Evolutionary conservation across 2,888 invertebrate species (phyloP).

Genomic region (Allygus modestus): DNA sequence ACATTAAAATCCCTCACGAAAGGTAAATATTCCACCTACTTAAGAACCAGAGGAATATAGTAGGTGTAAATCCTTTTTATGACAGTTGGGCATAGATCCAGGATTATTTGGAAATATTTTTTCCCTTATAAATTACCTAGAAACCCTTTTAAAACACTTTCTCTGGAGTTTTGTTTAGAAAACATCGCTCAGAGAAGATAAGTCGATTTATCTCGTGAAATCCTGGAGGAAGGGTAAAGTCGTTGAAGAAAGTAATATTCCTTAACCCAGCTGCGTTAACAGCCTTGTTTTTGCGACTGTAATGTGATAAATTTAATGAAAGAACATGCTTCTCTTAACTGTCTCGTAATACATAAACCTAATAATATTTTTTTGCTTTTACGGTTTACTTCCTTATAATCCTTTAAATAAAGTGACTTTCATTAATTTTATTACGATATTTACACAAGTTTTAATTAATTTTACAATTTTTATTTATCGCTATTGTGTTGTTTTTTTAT

Average conservation of each 20-base stretch:
- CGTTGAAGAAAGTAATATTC: slow-evolving; percentile 39
- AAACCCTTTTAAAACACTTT: neutral
- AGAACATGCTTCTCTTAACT: neutral
- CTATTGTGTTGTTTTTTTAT: too few species aligned
- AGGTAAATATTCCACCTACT: too few species aligned
- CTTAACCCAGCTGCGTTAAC: slow-evolving; percentile 40
- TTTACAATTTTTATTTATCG: too few species aligned
- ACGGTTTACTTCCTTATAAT: too few species aligned
- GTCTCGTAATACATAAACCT: neutral
- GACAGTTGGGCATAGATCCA: too few species aligned
- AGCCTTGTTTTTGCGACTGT: slow-evolving; percentile 37
- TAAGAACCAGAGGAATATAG: too few species aligned
- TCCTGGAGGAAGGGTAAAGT: slow-evolving; percentile 7
- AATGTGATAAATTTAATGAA: slow-evolving; percentile 9
- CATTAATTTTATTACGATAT: too few species aligned
- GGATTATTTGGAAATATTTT: too few species aligned
- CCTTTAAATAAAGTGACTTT: too few species aligned
- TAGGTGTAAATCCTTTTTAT: too few species aligned
- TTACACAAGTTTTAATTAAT: too few species aligned
- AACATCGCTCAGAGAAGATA: slow-evolving; percentile 20
- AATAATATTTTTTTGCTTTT: neutral
- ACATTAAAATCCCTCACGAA: too few species aligned
- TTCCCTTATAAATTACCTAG: neutral
- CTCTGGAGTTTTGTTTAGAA: neutral
- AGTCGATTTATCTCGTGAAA: slow-evolving; percentile 12